These are phyloP conservation scores for Lichenostomus cassidix DNA, from an alignment of 2,113 vertebrate genomes.

Conservation along the genomic window DNA sequence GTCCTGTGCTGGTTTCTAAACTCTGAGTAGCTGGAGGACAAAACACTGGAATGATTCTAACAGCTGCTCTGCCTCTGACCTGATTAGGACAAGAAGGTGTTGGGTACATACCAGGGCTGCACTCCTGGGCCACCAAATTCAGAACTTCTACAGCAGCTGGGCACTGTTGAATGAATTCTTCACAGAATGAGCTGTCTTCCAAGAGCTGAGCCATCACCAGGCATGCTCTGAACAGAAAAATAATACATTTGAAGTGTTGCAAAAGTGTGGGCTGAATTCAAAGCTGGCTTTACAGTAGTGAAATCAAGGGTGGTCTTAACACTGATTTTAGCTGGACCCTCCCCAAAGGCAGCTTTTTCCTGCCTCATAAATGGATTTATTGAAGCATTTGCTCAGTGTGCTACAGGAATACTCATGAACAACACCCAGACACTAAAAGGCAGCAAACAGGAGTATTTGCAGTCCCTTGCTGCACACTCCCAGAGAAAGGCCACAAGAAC, in stretches of 20 bases:
- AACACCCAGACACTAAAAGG: neutral
- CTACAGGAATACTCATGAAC: neutral
- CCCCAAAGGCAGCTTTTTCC: neutral
- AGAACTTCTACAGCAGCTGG: constrained; percentile 96
- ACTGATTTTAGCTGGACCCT: neutral
- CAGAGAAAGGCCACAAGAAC: neutral
- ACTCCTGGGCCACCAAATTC: constrained; percentile 96
- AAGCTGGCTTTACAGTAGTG: neutral
- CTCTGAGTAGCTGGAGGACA: neutral
- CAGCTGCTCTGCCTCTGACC: neutral
- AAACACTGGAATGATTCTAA: neutral
- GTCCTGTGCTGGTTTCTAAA: neutral
- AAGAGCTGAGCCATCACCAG: constrained; percentile 98
- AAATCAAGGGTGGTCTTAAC: neutral
- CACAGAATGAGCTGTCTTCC: constrained; percentile 98
- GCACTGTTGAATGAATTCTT: constrained; percentile 98
- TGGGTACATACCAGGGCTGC: constrained; percentile 87
- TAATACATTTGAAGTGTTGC: neutral
- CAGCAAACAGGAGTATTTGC: neutral
- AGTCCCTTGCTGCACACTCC: neutral
- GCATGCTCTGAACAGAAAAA: constrained; percentile 84
- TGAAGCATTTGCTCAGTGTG: neutral
- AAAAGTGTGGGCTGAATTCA: neutral
- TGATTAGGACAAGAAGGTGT: neutral
- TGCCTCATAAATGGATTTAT: neutral